phyloP scores from a whole-genome alignment of 2,888 invertebrate genomes.

The Synergus gifuensis region DNA sequence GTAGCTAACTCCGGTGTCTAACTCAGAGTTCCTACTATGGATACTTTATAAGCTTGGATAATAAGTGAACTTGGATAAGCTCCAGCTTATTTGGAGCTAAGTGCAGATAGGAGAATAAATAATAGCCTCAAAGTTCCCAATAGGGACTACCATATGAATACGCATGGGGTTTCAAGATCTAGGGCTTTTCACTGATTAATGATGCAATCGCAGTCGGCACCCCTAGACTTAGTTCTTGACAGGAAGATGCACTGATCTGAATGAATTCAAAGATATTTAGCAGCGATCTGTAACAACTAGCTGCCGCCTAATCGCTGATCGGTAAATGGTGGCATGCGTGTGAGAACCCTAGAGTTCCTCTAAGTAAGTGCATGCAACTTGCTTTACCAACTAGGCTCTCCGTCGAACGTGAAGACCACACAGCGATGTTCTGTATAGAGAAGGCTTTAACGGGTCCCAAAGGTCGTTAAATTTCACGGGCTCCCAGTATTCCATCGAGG shows the following conservation, averaged over 20 bases:
- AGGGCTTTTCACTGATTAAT: too few species aligned
- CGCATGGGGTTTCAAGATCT: not conserved
- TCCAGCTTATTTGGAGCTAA: not conserved
- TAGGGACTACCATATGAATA: not conserved
- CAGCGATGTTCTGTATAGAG: slow-evolving; percentile 42
- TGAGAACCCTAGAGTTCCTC: slow-evolving; percentile 50
- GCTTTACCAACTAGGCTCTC: slow-evolving; percentile 51
- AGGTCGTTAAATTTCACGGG: slow-evolving; percentile 51
- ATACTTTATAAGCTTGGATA: not conserved
- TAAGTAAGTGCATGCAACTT: slow-evolving; percentile 56
- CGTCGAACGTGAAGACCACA: slow-evolving; percentile 53
- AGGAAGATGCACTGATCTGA: not conserved
- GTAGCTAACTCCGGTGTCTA: too few species aligned
- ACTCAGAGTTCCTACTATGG: not conserved
- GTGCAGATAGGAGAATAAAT: not conserved
- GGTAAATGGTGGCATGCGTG: slow-evolving; percentile 50
- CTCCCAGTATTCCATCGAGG: slow-evolving; percentile 42
- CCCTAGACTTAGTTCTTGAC: not conserved
- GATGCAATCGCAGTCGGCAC: not conserved
- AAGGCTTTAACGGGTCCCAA: slow-evolving; percentile 50
- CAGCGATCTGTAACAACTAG: slow-evolving; percentile 59
- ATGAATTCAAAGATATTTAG: slow-evolving; percentile 52
- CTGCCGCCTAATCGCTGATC: slow-evolving; percentile 57
- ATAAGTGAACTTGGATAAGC: not conserved
- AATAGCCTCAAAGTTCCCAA: not conserved